Conservation (phyloP, 1,140 invertebrate genomes). For the Tenebrio molitor region DNA sequence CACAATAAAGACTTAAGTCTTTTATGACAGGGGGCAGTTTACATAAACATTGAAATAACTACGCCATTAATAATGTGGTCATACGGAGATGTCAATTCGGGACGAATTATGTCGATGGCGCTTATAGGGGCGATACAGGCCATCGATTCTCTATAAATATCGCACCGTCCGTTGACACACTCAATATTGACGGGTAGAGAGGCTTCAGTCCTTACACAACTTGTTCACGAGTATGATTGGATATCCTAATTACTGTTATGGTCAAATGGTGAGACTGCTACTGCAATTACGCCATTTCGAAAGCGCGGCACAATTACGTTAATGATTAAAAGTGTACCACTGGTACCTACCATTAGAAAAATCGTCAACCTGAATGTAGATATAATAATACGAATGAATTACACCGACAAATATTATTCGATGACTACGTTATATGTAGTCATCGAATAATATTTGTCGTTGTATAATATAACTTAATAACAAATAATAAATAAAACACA, state of each 20-base stretch:
- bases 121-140: slow-evolving; percentile 34
- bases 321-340: too few species aligned
- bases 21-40: background rate
- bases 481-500: too few species aligned
- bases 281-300: slow-evolving; percentile 5
- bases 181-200: slow-evolving; percentile 43
- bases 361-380: too few species aligned
- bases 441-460: too few species aligned
- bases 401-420: too few species aligned
- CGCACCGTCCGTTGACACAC: slow-evolving; percentile 53
- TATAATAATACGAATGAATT: too few species aligned
- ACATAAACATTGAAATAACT: slow-evolving; percentile 15
- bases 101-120: slow-evolving; percentile 36
- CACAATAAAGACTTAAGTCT: background rate
- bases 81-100: slow-evolving; percentile 32
- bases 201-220: slow-evolving; percentile 38
- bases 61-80: slow-evolving; percentile 23
- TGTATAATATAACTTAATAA: too few species aligned
- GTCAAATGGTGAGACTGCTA: slow-evolving; percentile 44
- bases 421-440: too few species aligned
- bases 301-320: background rate
- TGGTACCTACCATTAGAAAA: too few species aligned
- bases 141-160: slow-evolving; percentile 59
- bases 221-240: slow-evolving; percentile 51
- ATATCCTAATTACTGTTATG: slow-evolving; percentile 53